Percentiles rank a stretch among this genome's conserved stretches.
phyloP scores from a whole-genome alignment of 2,797 vertebrate species.

The Okamejei kenojei region DNA sequence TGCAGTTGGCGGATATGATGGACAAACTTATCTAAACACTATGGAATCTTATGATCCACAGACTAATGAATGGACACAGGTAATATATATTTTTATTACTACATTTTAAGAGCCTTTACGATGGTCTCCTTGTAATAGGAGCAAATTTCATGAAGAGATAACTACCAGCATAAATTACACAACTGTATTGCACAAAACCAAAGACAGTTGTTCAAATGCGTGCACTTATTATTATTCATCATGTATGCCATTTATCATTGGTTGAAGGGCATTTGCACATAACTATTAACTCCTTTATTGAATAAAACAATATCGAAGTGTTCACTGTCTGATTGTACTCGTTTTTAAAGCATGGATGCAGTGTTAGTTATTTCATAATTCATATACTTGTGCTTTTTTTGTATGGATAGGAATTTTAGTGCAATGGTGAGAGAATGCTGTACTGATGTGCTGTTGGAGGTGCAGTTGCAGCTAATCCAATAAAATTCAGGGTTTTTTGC shows the following conservation, averaged over 20 bases:
- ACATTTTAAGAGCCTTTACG: neutral
- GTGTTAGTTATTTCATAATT: neutral
- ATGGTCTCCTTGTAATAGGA: too few species aligned
- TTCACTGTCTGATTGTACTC: neutral
- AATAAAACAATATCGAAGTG: neutral
- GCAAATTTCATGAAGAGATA: too few species aligned
- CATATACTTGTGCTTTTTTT: neutral
- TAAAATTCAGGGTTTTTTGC: too few species aligned
- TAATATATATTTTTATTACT: slow-evolving; percentile 42
- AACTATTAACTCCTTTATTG: neutral
- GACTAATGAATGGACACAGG: slow-evolving; percentile 68
- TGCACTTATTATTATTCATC: neutral
- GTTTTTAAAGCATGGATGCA: neutral
- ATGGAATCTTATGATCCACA: slow-evolving; percentile 69
- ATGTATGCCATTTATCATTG: neutral
- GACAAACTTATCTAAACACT: slow-evolving; percentile 64
- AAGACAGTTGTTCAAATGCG: neutral
- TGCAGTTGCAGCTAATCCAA: too few species aligned
- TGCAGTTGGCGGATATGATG: slow-evolving; percentile 66
- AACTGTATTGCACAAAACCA: too few species aligned
- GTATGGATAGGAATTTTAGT: neutral
- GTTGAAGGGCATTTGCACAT: neutral
- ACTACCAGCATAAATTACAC: too few species aligned
- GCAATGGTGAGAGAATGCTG: too few species aligned
- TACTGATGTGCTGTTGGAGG: too few species aligned